These are phyloP conservation scores for Eupelmus urozonus DNA, from an alignment of 2,888 invertebrate genomes.

Conservation along the genomic window DNA sequence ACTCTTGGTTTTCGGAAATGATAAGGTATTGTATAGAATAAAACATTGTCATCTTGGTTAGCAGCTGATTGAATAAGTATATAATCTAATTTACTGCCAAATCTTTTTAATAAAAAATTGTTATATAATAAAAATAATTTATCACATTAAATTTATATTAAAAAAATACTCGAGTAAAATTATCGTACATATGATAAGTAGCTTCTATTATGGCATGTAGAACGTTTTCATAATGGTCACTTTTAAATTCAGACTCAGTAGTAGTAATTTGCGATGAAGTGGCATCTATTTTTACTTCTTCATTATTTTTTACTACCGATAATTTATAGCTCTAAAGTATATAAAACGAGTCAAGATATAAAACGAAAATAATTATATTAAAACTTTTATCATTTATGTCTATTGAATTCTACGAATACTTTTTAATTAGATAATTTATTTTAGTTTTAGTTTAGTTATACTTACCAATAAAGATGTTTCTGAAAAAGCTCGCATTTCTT, in stretches of 20 bases:
- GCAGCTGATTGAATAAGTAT: constrained; percentile 64
- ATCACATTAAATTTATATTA: not conserved
- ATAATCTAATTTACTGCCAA: constrained; percentile 66
- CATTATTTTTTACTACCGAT: not conserved
- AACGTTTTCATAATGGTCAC: constrained; percentile 29
- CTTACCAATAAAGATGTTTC: not conserved
- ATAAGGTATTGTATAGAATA: constrained; percentile 63
- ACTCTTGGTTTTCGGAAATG: constrained; percentile 62
- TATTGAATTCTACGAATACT: no score
- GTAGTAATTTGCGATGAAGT: not conserved
- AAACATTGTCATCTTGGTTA: constrained; percentile 61
- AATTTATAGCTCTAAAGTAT: not conserved
- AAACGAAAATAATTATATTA: constrained; percentile 5
- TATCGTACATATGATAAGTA: constrained; percentile 66
- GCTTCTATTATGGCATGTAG: constrained; percentile 65
- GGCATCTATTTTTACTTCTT: not conserved
- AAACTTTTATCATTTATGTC: no score
- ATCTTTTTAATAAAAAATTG: constrained; percentile 63
- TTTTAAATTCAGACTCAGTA: not conserved
- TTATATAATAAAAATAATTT: constrained; percentile 10
- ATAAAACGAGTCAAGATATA: no score
- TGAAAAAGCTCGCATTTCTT: not conserved
- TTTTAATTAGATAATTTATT: not conserved
- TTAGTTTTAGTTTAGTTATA: not conserved
- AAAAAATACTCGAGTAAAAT: not conserved